Evolutionary conservation across 2,797 vertebrate species (phyloP), one percentile per base, ranked within the genome.

Genomic region (Florisuga fusca): DNA sequence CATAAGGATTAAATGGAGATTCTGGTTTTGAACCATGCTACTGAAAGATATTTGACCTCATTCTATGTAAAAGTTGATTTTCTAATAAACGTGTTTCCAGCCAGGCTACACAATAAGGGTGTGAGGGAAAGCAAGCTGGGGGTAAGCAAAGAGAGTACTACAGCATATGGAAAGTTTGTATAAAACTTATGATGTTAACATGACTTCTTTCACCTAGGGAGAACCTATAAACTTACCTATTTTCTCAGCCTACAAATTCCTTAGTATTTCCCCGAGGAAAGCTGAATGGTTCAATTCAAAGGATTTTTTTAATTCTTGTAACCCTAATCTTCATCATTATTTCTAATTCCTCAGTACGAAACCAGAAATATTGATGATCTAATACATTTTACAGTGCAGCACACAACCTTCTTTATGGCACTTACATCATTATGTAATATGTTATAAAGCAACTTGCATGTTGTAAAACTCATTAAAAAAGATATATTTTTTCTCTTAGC

Each of bases 381-480:
- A 97, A 98, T 98, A 95, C 91, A 1, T 97, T 98, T 98, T 97
- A 98, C 63, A 94, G 95, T 95, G 36, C 93, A 93, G 94, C 97
- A 96, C 97, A 97, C 93, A 97, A 91, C 97, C 80, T 97, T 68
- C 95, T 98, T 98, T 98, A 98, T 97, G 95, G 97, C 72, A 92
- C 96, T 96, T 86, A 94, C 96, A 94, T 96, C 97, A 97, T 98
- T 98, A 98, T 97, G 97, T 96, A 98, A 98, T 97, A 97, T 87
- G 96, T 96, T 96, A 97, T 98, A 98, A 98, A 98, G 97, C 94
- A 96, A 97, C 96, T 96, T 93, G 97, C 96, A 97, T 95, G 97
- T 92, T 94, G 97, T 97, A 97, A 98, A 98, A 97, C 95, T 97
- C 97, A 97, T 97, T 98, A 97, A 97, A 98, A 97, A 98, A 97